phyloP scores from a whole-genome alignment of 2,797 vertebrate species.

The Pteropus rufus region DNA sequence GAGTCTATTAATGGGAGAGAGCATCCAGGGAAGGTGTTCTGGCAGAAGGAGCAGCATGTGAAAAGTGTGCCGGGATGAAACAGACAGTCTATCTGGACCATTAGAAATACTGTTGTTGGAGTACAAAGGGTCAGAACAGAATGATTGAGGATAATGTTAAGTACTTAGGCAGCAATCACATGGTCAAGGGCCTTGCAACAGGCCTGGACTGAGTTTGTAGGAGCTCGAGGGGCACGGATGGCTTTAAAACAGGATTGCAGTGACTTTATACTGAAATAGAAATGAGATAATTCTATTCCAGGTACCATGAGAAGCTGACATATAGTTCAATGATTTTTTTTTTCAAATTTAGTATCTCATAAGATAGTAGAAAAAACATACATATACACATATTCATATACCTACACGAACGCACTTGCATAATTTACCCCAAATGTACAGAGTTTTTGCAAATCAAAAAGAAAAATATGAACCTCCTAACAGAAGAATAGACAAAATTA shows the following conservation, averaged over 20 bases:
- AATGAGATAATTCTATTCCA: not conserved
- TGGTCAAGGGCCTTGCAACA: not conserved
- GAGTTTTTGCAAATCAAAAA: conserved; percentile 15
- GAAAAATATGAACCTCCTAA: not conserved
- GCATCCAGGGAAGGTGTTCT: not conserved
- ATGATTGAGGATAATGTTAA: too few relatives aligned
- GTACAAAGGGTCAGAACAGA: not conserved
- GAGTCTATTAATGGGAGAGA: not conserved
- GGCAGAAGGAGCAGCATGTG: not conserved
- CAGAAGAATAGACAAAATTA: not conserved
- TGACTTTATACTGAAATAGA: not conserved
- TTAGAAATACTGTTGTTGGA: not conserved
- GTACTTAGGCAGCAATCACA: not conserved
- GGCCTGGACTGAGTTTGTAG: too few relatives aligned
- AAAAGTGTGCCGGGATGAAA: too few relatives aligned
- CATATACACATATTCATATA: not conserved
- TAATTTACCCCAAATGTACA: not conserved
- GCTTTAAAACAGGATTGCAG: not conserved
- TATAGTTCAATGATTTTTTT: not conserved
- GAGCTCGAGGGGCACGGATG: not conserved
- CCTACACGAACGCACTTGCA: not conserved
- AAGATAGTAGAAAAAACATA: not conserved
- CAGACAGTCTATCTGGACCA: not conserved
- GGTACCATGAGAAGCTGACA: not conserved
- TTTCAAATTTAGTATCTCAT: not conserved